Base-by-base conservation (phyloP, 37 sponge, comb jelly and placozoan species). In the Petrosia ficiformis region DNA sequence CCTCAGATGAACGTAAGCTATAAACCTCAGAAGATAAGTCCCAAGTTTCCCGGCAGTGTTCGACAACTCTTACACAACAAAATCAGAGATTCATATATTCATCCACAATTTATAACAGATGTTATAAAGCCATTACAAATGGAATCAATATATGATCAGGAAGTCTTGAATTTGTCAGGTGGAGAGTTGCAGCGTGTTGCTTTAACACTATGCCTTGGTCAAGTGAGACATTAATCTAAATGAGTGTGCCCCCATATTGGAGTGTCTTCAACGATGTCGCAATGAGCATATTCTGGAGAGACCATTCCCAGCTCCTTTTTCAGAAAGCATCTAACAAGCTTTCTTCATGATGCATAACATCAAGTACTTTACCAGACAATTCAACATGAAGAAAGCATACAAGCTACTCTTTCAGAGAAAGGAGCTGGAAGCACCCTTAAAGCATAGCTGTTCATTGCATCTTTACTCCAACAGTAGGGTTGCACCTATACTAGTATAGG, bases 11-110 rank as follows among this genome's bases (percentile, higher is more conserved):
- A 90, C 58, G 87, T 98, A 30, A 93, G 94, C 81, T 98, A 95
- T 90, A 98, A 98, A 75, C 99, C 99, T 2, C 99, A 98, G 84
- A 95, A 95, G 80, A 98, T 98, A 89, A 95, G 94, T 67, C 99
- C 99, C 35, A 95, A 90, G 73, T 98, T 88, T 79, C 77, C 86
- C 57, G 99, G 96, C 28, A 93, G 92, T 1, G 99, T 98, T 28
- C 81, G 83, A 22, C 92, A 93, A 73, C 86, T 98, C 54, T 80
- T 98, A 22, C 99, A 98, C 68, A 85, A 44, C 66, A 98, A 98
- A 87, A 98, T 98, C 39, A 70, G 96, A 26, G 97, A 98, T 73
- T 76, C 94, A 0, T 98, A 98, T 84, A 65, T 95, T 44, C 97
- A 98, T 71, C 99, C 99, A 22, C 99, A 98, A 82, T 98, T 98